Base-by-base conservation (phyloP, 2,113 vertebrate species). In the Pluvialis apricaria region DNA sequence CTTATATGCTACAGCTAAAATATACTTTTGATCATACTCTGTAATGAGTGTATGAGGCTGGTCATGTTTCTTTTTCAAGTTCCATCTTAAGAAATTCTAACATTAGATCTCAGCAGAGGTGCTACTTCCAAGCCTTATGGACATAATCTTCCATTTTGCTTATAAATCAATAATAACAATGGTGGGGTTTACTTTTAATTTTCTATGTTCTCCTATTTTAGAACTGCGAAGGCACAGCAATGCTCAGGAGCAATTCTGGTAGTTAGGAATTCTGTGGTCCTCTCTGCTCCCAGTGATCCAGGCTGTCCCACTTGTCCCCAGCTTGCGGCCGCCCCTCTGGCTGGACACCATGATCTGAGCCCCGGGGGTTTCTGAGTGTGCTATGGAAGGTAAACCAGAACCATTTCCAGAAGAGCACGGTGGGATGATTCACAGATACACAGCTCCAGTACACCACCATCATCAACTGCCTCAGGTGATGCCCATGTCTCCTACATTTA, bases 321-420 rank as follows among this genome's bases (percentile, higher is more conserved):
- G n/a, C 1, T 9, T 11, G 26, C 42, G 57, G 42, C 69, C 51
- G 14, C 10, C 29, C 42, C 38, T 55, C 40, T 29, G 20, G 5
- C 20, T 28, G n/a, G 28, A 20, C 60, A 57, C 58, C 54, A 6
- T 3, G 9, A n/a, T 9, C 55, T 49, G 21, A 26, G 55, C 60
- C 29, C 20, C 0, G 0, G 7, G 10, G 17, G 0, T 12, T 92
- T 65, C 72, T 77, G 51, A 76, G 29, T 5, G 0, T 32, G 38
- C 38, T 38, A 36, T 55, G 32, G 40, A 82, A 64, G 12, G 7
- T 61, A 7, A 44, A 72, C 34, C 15, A 85, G 32, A 38, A 87
- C 29, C 7, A 21, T 45, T 76, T 88, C 78, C 44, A 61, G 65
- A 87, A 31, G 2, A 44, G 21, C 40, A 11, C 0, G 0, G 22